These are phyloP conservation scores for Uloborus plumipes DNA, from an alignment of 2,888 invertebrate species.

Conservation along the genomic window DNA sequence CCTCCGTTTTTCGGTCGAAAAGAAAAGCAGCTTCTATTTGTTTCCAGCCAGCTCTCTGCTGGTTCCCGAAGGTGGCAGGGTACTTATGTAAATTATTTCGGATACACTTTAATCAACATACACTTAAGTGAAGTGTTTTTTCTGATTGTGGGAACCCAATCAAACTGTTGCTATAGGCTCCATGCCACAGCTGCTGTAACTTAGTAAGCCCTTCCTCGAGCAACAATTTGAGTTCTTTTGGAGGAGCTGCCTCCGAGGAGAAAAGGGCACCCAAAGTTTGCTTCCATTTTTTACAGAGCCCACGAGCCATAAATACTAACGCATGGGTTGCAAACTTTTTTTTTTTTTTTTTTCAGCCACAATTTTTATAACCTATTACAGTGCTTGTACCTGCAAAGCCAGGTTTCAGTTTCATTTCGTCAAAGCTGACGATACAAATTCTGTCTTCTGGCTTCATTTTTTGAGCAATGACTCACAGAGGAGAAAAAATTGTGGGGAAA, in stretches of 20 bases:
- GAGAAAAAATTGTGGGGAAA: not conserved
- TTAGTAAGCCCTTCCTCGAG: not conserved
- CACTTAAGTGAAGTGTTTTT: slow-evolving; percentile 6
- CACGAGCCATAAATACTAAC: not conserved
- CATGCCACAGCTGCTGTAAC: not conserved
- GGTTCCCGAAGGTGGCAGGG: not conserved
- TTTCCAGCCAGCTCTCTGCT: not conserved
- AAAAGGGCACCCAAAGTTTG: not conserved
- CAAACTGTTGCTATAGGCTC: not conserved
- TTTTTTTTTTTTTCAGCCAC: not conserved
- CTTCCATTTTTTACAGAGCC: slow-evolving; percentile 1
- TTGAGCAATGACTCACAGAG: not conserved
- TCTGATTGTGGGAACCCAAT: not conserved
- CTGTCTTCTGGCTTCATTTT: not conserved
- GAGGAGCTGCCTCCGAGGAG: not conserved
- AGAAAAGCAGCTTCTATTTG: not conserved
- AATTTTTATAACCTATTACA: not conserved
- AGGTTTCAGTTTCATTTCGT: slow-evolving; percentile 2
- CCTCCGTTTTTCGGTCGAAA: not conserved
- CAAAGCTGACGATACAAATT: not conserved
- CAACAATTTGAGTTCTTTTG: not conserved
- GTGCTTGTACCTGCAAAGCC: not conserved
- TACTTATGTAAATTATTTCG: not conserved
- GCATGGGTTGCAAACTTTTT: not conserved
- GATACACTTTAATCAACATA: not conserved